phyloP scores from a whole-genome alignment of 2,797 vertebrate genomes.

The Limnodromus scolopaceus region DNA sequence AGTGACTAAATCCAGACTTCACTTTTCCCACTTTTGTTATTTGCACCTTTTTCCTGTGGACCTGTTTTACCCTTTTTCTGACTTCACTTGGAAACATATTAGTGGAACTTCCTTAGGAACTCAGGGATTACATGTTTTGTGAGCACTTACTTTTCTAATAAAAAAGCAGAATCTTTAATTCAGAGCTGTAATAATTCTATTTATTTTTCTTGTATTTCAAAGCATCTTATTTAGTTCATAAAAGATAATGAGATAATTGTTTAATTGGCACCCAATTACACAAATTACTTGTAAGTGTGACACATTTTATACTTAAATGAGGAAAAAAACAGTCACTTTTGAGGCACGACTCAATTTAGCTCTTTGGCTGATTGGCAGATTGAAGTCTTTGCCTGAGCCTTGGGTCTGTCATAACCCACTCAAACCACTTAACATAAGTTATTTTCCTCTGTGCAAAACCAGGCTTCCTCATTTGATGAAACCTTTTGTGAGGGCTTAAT shows the following conservation, averaged over 20 bases:
- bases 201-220: constrained; percentile 43
- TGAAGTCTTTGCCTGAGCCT: neutral
- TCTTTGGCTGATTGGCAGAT: neutral
- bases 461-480: neutral
- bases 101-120: neutral
- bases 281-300: constrained; percentile 22
- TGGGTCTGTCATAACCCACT: neutral
- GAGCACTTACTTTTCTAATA: neutral
- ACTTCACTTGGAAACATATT: neutral
- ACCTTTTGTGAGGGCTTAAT: neutral
- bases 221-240: constrained; percentile 21
- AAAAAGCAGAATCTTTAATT: neutral
- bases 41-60: neutral
- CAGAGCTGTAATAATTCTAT: neutral
- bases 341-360: neutral
- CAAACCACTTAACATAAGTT: neutral
- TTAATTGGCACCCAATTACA: constrained; percentile 49
- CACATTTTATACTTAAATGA: constrained; percentile 14
- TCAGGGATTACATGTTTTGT: neutral
- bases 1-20: neutral
- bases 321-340: neutral
- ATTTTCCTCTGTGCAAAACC: neutral
- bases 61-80: neutral
- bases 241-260: constrained; percentile 57
- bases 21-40: neutral